Base-by-base conservation (phyloP, 1,140 invertebrate species). In the Ridgeia piscesae region DNA sequence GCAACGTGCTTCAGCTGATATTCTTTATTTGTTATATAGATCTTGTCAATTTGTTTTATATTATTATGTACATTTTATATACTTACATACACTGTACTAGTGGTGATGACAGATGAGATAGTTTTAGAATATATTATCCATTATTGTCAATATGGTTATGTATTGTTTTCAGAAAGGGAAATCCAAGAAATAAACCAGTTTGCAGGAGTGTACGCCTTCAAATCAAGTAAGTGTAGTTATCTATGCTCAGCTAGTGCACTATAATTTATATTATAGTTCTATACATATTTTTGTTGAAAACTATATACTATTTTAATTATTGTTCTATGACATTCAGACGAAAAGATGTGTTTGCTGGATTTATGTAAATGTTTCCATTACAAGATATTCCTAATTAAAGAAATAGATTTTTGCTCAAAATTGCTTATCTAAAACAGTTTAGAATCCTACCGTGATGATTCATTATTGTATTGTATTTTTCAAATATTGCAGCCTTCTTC, bases 171-270 rank as follows among this genome's bases (percentile, higher is more conserved):
- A 95, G 95, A 95, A 91, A 95, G 93, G 92, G 95, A 95, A 93
- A 94, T 93, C 27, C 95, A 94, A 93, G 95, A 95, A 93, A 48
- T 95, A 21, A 94, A 94, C 91, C 94, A 94, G 92, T 95, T 95
- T 95, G 95, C 95, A 93, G 95, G 95, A 89, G 94, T 95, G 89
- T 95, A 94, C 91, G 94, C 95, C 48, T 91, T 95, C 34, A 95
- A 95, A 93, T 94, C 95, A 93, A 95, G 95, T 95, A 93, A 94
- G 95, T 95, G 48, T 91, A 58, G 34, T 90, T 14, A 34, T 90
- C 17, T 21, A n/a, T 90, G 89, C n/a, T 33, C 35, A 14, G 33
- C 31, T 89, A 35, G 33, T 89, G 33, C 34, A 33, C n/a, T n/a
- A n/a, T n/a, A n/a, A n/a, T n/a, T n/a, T n/a, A n/a, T 89, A 9